Evolutionary conservation across 2,113 vertebrate species (phyloP).

Genomic region (Falco punctatus): DNA sequence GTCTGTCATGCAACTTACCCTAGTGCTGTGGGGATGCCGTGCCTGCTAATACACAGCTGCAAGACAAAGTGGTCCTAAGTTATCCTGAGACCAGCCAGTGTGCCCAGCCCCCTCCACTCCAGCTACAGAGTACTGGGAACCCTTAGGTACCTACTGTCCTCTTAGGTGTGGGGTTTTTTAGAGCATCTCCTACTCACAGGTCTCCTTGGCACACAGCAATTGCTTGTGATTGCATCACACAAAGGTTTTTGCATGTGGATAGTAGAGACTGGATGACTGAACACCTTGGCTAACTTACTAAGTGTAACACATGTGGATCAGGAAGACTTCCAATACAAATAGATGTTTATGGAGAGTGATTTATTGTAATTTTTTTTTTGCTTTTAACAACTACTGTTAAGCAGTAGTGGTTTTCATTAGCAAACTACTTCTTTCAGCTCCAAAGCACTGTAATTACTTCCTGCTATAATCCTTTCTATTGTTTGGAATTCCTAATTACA

Average conservation of each 20-base stretch:
- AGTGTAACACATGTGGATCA: not conserved
- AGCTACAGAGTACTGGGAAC: not conserved
- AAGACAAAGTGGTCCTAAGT: not conserved
- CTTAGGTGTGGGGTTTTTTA: not conserved
- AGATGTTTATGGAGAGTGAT: not conserved
- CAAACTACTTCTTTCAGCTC: conserved; percentile 20
- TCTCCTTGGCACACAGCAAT: not conserved
- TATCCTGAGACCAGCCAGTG: not conserved
- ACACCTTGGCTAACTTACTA: not conserved
- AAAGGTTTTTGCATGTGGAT: not conserved
- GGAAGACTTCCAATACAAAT: not conserved
- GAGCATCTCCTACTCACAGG: not conserved
- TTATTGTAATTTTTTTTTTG: not conserved
- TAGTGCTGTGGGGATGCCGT: too few species aligned
- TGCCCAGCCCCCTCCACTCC: not conserved
- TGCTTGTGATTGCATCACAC: not conserved
- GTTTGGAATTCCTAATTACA: conserved; percentile 32
- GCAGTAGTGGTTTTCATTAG: not conserved
- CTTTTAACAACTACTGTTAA: not conserved
- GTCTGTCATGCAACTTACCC: not conserved
- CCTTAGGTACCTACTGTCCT: not conserved
- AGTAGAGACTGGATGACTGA: not conserved
- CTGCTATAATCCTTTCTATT: conserved; percentile 37
- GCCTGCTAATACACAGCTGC: not conserved
- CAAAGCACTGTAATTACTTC: conserved; percentile 40